Evolutionary conservation across 2,113 vertebrate genomes (phyloP).

Genomic region (Scartelaos histophorus): DNA sequence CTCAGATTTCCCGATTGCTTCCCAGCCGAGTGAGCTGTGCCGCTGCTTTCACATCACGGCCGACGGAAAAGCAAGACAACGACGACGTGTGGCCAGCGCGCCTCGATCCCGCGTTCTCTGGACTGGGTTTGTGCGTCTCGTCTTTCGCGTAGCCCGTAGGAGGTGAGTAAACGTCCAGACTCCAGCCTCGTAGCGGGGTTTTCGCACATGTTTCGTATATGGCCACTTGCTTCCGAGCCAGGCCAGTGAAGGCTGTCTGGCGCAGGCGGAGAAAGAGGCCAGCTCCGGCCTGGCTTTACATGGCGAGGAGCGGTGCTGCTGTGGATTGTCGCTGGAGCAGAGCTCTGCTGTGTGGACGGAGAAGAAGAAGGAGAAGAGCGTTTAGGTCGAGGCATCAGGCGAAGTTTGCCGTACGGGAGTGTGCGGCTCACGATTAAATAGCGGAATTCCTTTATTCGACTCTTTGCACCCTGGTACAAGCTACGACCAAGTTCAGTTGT

Average conservation of each 20-base stretch:
- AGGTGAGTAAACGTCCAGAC: conserved; percentile 62
- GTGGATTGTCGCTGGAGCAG: conserved; percentile 30
- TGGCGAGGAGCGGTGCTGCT: conserved; percentile 36
- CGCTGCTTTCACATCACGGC: conserved; percentile 60
- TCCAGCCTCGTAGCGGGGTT: conserved; percentile 23
- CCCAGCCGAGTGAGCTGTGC: conserved; percentile 59
- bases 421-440: conserved; percentile 37
- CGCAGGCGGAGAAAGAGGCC: conserved; percentile 68
- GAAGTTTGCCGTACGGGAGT: conserved; percentile 50
- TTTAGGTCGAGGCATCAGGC: conserved; percentile 17
- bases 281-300: conserved; percentile 55
- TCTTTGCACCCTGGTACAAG: conserved; percentile 32
- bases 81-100: conserved; percentile 38
- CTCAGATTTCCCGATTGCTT: conserved; percentile 70
- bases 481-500: conserved; percentile 50
- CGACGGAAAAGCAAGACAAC: conserved; percentile 50
- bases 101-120: conserved; percentile 11
- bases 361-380: not conserved
- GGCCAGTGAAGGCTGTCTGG: conserved; percentile 57
- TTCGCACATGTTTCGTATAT: conserved; percentile 35
- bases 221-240: conserved; percentile 50
- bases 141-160: not conserved
- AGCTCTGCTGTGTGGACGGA: conserved; percentile 7
- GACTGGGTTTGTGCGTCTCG: not conserved
- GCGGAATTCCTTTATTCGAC: conserved; percentile 49